phyloP scores from a whole-genome alignment of 2,113 vertebrate species.

The Lophochroa leadbeateri region DNA sequence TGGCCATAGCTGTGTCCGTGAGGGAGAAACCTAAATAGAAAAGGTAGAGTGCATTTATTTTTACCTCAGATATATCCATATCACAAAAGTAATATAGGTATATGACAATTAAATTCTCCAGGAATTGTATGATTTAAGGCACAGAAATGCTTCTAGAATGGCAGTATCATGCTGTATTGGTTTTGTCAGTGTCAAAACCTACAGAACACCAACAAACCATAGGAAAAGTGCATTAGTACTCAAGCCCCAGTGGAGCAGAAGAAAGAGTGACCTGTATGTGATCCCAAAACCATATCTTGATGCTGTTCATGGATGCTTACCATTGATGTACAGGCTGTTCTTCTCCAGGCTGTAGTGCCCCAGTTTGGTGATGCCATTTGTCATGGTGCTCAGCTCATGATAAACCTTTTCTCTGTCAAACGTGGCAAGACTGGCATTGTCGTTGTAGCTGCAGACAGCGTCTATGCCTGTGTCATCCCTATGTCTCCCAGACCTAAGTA shows the following conservation, averaged over 20 bases:
- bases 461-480: background rate
- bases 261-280: background rate
- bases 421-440: background rate
- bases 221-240: background rate
- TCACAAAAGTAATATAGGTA: background rate
- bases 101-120: background rate
- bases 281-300: background rate
- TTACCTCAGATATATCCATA: background rate
- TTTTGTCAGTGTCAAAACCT: background rate
- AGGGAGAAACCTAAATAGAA: conserved; percentile 11
- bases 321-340: conserved; percentile 23
- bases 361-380: background rate
- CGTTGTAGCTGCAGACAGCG: conserved; percentile 33
- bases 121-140: background rate
- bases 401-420: conserved; percentile 50
- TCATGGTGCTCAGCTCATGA: conserved; percentile 39
- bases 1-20: background rate
- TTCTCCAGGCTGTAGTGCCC: conserved; percentile 59
- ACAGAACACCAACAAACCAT: background rate
- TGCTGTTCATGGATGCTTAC: background rate
- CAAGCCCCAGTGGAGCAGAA: background rate
- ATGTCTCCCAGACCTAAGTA: background rate
- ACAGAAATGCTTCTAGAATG: background rate
- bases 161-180: background rate
- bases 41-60: background rate